Evolutionary conservation across 2,113 vertebrate species (phyloP).

Genomic region (Mus pahari): DNA sequence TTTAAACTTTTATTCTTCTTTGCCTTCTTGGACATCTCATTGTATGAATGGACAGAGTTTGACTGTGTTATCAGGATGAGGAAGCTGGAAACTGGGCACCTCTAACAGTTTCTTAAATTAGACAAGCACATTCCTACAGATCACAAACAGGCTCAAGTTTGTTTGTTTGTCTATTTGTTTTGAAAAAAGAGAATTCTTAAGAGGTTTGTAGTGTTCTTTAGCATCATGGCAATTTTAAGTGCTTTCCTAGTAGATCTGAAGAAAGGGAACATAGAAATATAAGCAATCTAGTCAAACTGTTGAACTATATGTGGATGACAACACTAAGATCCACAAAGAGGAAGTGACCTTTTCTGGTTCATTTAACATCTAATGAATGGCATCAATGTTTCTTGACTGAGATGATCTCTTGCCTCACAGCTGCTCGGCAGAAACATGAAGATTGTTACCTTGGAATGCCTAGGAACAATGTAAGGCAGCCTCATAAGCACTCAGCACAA

Average conservation of each 20-base stretch:
- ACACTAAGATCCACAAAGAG: neutral
- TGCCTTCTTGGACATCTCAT: neutral
- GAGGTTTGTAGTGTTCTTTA: neutral
- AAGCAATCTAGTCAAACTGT: constrained; percentile 8
- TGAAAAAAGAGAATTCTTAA: constrained; percentile 11
- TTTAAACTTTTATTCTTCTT: neutral
- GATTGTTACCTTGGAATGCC: neutral
- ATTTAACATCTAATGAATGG: neutral
- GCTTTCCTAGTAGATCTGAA: neutral
- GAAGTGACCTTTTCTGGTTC: neutral
- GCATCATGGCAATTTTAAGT: neutral
- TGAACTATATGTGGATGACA: neutral
- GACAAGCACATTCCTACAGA: neutral
- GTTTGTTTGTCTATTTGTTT: neutral
- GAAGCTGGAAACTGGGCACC: neutral
- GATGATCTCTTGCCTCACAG: neutral
- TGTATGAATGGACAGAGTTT: neutral
- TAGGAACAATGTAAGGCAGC: constrained; percentile 12
- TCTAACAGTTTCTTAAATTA: constrained; percentile 12
- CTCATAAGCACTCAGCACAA: neutral
- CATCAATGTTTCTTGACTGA: constrained; percentile 25
- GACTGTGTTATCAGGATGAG: constrained; percentile 1
- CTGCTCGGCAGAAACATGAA: neutral
- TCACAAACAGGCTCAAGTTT: neutral
- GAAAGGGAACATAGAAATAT: constrained; percentile 10